Percentiles rank a stretch among this genome's conserved stretches.
Conservation (phyloP, 2,797 vertebrate species). For the Liparis tanakae region DNA sequence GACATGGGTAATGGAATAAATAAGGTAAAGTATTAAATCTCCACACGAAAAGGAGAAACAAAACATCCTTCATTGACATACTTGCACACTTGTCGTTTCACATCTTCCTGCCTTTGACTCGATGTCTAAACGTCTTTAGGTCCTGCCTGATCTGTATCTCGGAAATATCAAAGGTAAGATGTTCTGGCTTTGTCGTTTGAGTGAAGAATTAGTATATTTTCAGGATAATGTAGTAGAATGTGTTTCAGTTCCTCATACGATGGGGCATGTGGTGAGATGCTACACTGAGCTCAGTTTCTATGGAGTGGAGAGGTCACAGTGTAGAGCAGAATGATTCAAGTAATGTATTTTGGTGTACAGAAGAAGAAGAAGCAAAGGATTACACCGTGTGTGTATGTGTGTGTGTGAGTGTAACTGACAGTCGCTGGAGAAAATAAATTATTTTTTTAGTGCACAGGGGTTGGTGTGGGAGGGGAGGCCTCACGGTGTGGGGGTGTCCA, state of each 20-base stretch:
- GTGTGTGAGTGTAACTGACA: not conserved
- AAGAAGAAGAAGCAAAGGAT: not conserved
- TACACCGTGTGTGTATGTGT: not conserved
- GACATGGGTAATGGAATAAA: slow-evolving; percentile 81
- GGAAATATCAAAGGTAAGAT: slow-evolving; percentile 92
- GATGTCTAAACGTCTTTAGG: slow-evolving; percentile 68
- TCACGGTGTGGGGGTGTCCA: slow-evolving; percentile 66
- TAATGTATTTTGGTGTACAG: slow-evolving; percentile 20
- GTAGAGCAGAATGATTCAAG: slow-evolving; percentile 19
- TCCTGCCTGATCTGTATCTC: slow-evolving; percentile 90
- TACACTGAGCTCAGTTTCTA: slow-evolving; percentile 78
- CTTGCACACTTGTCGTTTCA: not conserved
- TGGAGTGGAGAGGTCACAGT: slow-evolving; percentile 61
- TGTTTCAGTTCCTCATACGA: slow-evolving; percentile 81
- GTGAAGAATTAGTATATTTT: slow-evolving; percentile 59
- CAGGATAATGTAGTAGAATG: slow-evolving; percentile 45
- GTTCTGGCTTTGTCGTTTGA: slow-evolving; percentile 10
- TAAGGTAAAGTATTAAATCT: slow-evolving; percentile 68
- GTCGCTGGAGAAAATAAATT: slow-evolving; percentile 58
- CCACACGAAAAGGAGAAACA: not conserved
- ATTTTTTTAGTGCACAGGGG: slow-evolving; percentile 21
- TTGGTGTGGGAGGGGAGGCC: slow-evolving; percentile 69
- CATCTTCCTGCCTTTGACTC: not conserved
- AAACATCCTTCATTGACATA: not conserved
- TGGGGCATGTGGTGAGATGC: slow-evolving; percentile 74